Evolutionary conservation across 2,888 invertebrate species (phyloP).

Genomic region (Mellilla xanthometata): DNA sequence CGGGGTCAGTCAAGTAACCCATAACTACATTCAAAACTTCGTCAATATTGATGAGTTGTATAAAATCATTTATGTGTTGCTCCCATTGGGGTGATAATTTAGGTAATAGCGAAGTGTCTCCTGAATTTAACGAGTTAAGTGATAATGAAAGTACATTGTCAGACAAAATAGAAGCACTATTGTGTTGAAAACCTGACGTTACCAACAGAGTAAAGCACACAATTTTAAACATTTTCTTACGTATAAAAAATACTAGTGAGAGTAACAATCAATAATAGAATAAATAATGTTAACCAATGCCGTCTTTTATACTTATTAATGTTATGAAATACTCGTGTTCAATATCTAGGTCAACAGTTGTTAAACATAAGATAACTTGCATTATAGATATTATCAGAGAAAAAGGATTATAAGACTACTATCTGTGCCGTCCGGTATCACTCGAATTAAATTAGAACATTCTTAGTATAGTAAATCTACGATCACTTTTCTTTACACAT

Average conservation of each 20-base stretch:
- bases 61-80: conserved; percentile 41
- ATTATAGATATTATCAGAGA: conserved; percentile 26
- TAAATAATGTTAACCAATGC: neutral
- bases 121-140: neutral
- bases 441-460: too few species aligned
- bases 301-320: conserved; percentile 22
- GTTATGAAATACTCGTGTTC: conserved; percentile 25
- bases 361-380: neutral
- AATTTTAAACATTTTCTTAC: conserved; percentile 28
- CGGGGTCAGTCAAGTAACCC: conserved; percentile 42
- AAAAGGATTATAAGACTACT: conserved; percentile 20
- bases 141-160: conserved; percentile 7
- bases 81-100: conserved; percentile 31
- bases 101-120: neutral
- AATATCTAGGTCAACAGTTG: conserved; percentile 28
- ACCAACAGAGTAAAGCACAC: conserved; percentile 23
- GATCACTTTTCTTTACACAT: too few species aligned
- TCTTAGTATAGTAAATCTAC: too few species aligned
- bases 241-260: neutral
- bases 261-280: conserved; percentile 13
- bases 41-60: conserved; percentile 40
- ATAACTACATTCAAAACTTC: conserved; percentile 36
- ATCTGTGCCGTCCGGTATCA: too few species aligned
- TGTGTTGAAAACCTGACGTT: conserved; percentile 13
- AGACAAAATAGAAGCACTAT: conserved; percentile 12